Conservation (phyloP, 2,888 invertebrate genomes). For the Ephialtes manifestator region DNA sequence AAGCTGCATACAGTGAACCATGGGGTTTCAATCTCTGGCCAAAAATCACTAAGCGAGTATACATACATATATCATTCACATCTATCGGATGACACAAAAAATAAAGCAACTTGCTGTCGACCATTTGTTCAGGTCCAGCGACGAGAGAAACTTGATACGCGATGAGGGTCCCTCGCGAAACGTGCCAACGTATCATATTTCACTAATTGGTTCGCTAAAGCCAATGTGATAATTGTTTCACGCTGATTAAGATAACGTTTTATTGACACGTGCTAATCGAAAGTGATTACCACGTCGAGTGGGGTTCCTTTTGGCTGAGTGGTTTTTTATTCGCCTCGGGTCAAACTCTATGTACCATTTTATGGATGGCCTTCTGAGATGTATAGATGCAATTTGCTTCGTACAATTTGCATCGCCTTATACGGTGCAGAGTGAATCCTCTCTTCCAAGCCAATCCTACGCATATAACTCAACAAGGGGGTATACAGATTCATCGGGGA, state of each 20-base stretch:
- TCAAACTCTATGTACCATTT: constrained; percentile 3
- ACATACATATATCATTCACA: constrained; percentile 28
- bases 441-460: constrained; percentile 36
- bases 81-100: constrained; percentile 44
- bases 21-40: constrained; percentile 12
- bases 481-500: constrained; percentile 61
- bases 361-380: neutral
- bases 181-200: constrained; percentile 58
- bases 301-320: neutral
- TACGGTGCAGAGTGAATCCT: constrained; percentile 45
- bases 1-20: neutral
- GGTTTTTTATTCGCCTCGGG: constrained; percentile 13
- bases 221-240: constrained; percentile 61
- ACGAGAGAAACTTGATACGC: constrained; percentile 53
- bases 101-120: constrained; percentile 34
- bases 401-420: constrained; percentile 58
- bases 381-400: constrained; percentile 34
- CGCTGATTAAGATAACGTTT: constrained; percentile 57
- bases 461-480: constrained; percentile 49
- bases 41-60: constrained; percentile 17
- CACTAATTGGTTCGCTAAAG: constrained; percentile 60
- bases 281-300: constrained; percentile 31
- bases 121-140: constrained; percentile 32
- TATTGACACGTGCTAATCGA: constrained; percentile 56
- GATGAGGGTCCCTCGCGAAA: constrained; percentile 26